Evolutionary conservation across 2,797 vertebrate genomes (phyloP), one percentile per base, ranked within the genome.

Genomic region (Benthosema pterotum): DNA sequence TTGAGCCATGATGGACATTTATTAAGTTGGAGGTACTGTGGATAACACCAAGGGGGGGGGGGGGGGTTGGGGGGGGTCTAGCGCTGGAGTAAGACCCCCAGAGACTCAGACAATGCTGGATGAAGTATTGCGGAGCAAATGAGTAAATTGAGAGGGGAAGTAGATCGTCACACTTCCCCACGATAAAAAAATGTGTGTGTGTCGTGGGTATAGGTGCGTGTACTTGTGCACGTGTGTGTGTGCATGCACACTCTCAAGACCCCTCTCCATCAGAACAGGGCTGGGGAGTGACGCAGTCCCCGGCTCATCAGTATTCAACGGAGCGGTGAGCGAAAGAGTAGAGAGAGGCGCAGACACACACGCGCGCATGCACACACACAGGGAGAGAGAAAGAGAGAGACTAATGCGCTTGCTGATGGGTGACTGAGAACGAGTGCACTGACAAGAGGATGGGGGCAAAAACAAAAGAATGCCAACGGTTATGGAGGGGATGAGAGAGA

Each of bases 241-340:
- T 46, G 14, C 25, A 16, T 46, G 38, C 11, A 15, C 15, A 18
- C 14, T 61, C 59, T 61, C 59, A 51, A 67, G 82, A 79, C 64
- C 60, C 75, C 52, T 68, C 71, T 68, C 63, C 55, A 78, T 67
- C 61, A 57, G 63, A 77, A 79, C 67, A 80, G 76, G 67, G 57
- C 15, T 54, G 82, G 65, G 68, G 79, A 85, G 79, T 88, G 77
- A 71, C 64, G 81, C 83, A 86, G 83, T 86, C 78, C 70, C 69
- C 32, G 63, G 60, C 78, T 84, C 79, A 86, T 87, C 75, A 79
- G 74, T 78, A 86, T 86, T 87, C 84, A 78, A 78, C 53, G n/a
- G 67, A 74, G 70, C 66, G 54, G 61, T 50, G 25, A 17, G 25
- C 14, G 59, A 17, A 17, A 6, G 11, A n/a, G 55, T 25, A 18